phyloP scores from a whole-genome alignment of 2,888 invertebrate genomes.

The Drosophila multiciliata region DNA sequence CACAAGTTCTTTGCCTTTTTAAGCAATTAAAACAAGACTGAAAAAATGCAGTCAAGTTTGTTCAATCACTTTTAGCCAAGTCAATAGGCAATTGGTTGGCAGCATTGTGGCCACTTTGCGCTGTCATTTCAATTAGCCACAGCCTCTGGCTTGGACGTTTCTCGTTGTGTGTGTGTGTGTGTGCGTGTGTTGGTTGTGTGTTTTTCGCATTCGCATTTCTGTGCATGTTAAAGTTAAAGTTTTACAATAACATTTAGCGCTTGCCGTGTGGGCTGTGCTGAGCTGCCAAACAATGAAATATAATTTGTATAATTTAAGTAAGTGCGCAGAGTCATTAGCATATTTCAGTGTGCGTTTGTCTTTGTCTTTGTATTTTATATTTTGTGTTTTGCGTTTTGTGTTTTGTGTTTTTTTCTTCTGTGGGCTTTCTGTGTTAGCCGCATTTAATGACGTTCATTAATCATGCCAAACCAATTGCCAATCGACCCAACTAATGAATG shows the following conservation, averaged over 20 bases:
- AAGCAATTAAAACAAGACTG: not conserved
- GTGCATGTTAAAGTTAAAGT: conserved; percentile 1
- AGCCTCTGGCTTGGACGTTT: conserved; percentile 14
- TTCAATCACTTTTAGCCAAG: conserved; percentile 9
- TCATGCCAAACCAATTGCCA: conserved; percentile 59
- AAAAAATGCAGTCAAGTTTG: conserved; percentile 11
- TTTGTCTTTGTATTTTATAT: not conserved
- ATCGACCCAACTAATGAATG: conserved; percentile 35
- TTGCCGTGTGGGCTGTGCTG: conserved; percentile 21
- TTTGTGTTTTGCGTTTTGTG: no score
- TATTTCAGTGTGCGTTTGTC: conserved; percentile 22
- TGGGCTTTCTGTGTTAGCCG: conserved; percentile 25
- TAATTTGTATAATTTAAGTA: conserved; percentile 63
- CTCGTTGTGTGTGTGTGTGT: not conserved
- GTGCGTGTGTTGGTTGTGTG: not conserved
- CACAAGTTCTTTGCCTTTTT: not conserved
- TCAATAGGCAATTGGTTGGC: conserved; percentile 21
- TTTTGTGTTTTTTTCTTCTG: conserved; percentile 1
- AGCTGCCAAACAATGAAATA: conserved; percentile 53
- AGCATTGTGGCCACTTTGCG: conserved; percentile 18
- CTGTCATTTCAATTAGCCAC: conserved; percentile 56
- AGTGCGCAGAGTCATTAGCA: conserved; percentile 40
- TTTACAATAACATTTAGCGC: conserved; percentile 5
- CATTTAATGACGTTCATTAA: conserved; percentile 70
- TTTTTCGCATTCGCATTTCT: conserved; percentile 10